Evolutionary conservation across 2,113 vertebrate species (phyloP).

Genomic region (Coptodon bakossiorum): DNA sequence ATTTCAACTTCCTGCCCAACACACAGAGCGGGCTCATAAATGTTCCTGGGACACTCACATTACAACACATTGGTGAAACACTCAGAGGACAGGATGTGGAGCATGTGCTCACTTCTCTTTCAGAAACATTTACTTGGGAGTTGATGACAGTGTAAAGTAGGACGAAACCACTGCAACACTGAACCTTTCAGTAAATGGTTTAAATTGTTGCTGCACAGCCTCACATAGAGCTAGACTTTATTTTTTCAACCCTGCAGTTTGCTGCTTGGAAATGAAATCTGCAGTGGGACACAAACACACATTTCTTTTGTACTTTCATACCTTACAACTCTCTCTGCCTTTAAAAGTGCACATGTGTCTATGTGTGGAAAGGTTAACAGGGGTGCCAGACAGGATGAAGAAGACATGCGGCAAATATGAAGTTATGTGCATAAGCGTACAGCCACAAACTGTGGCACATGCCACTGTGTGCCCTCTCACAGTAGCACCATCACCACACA

Average conservation of each 20-base stretch:
- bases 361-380: background rate
- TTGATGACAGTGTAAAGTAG: background rate
- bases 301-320: background rate
- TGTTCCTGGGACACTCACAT: background rate
- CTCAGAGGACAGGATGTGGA: background rate
- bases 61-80: background rate
- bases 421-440: background rate
- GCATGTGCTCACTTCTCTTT: background rate
- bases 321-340: background rate
- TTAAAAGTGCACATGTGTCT: background rate
- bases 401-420: background rate
- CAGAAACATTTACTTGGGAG: background rate
- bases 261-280: background rate
- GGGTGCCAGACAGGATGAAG: background rate
- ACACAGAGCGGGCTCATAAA: background rate
- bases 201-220: background rate
- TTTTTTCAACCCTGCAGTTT: background rate
- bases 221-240: background rate
- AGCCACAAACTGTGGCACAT: background rate
- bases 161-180: background rate
- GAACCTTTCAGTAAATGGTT: background rate
- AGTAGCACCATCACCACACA: background rate
- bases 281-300: background rate
- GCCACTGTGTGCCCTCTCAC: background rate
- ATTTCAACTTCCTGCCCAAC: conserved; percentile 19